Conservation (phyloP, 2,888 invertebrate genomes). For the Philhelius pedissequus region DNA sequence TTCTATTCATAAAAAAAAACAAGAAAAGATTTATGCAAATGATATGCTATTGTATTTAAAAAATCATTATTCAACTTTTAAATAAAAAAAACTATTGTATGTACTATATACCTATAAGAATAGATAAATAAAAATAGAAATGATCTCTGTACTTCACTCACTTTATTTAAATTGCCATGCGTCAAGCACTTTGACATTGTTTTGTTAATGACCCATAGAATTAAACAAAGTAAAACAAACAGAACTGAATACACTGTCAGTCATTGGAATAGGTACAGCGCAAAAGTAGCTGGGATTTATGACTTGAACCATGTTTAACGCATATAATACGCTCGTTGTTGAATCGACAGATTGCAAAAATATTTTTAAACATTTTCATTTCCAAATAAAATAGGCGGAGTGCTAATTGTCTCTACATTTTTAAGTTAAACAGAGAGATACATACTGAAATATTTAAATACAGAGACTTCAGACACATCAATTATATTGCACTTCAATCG, state of each 20-base stretch:
- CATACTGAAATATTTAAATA: too few species aligned
- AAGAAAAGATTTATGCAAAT: not conserved
- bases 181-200: conserved; percentile 22
- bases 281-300: not conserved
- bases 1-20: not conserved
- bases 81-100: too few species aligned
- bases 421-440: too few species aligned
- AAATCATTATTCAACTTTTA: conserved; percentile 11
- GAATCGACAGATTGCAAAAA: too few species aligned
- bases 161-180: conserved; percentile 18
- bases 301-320: too few species aligned
- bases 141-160: not conserved
- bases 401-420: too few species aligned
- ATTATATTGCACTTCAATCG: too few species aligned
- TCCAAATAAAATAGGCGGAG: too few species aligned
- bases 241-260: not conserved
- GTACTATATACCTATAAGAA: too few species aligned
- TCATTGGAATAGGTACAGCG: not conserved
- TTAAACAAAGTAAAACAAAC: not conserved
- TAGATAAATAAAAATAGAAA: not conserved
- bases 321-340: too few species aligned
- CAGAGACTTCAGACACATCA: too few species aligned
- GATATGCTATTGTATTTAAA: not conserved
- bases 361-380: too few species aligned
- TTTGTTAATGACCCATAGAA: conserved; percentile 28